Evolutionary conservation across 2,797 vertebrate species (phyloP).

Genomic region (Atherinosoma microstoma): DNA sequence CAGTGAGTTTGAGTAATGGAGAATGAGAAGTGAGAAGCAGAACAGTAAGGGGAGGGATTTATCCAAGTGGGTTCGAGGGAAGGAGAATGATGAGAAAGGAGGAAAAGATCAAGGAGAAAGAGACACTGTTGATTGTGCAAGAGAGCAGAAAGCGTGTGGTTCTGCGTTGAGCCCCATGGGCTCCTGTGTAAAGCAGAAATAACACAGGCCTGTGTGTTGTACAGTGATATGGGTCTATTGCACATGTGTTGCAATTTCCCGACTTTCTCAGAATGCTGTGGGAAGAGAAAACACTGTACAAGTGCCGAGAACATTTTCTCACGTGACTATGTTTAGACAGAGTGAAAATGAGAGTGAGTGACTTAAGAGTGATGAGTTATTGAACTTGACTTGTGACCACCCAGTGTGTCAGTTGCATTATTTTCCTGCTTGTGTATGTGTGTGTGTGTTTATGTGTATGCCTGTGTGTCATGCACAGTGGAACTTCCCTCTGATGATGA

Average conservation of each 20-base stretch:
- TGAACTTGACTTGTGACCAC: constrained; percentile 77
- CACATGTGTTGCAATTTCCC: constrained; percentile 81
- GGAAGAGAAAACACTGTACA: constrained; percentile 75
- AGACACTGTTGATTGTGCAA: constrained; percentile 75
- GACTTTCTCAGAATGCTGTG: constrained; percentile 75
- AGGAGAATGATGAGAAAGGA: constrained; percentile 67
- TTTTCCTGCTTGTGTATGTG: constrained; percentile 43
- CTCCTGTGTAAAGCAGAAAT: constrained; percentile 77
- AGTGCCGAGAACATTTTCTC: constrained; percentile 77
- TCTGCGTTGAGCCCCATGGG: constrained; percentile 74
- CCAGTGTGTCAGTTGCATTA: constrained; percentile 72
- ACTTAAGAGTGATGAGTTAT: constrained; percentile 77
- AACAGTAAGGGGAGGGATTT: constrained; percentile 42
- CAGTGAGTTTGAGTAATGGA: constrained; percentile 56
- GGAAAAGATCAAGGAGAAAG: constrained; percentile 70
- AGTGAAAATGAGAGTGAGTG: constrained; percentile 76
- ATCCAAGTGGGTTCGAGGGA: constrained; percentile 40
- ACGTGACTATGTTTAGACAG: constrained; percentile 78
- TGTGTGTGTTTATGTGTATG: constrained; percentile 33
- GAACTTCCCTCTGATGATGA: constrained; percentile 99
- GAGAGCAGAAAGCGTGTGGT: constrained; percentile 75
- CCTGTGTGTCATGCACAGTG: constrained; percentile 84
- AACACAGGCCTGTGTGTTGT: constrained; percentile 77
- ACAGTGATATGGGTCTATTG: constrained; percentile 73
- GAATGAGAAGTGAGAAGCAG: constrained; percentile 62